These are phyloP conservation scores for Dicentrarchus labrax DNA, from an alignment of 2,113 vertebrate genomes.

Conservation along the genomic window DNA sequence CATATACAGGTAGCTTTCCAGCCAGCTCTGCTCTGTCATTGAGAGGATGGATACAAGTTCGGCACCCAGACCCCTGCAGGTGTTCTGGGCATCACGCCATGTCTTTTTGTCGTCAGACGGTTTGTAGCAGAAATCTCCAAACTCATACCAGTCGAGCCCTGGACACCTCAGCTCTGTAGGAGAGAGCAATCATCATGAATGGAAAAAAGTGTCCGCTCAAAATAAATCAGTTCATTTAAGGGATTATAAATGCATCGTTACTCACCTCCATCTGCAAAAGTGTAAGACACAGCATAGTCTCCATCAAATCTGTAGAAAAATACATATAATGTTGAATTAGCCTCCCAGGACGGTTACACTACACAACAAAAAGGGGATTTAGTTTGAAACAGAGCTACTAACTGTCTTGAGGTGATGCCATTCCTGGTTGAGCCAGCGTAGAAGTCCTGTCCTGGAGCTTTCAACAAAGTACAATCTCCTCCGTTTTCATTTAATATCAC, in stretches of 20 bases:
- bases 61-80: slow-evolving; percentile 77
- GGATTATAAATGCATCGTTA: background rate
- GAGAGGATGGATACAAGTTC: slow-evolving; percentile 84
- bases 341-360: background rate
- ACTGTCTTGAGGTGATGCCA: slow-evolving; percentile 83
- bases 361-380: background rate
- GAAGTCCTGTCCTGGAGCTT: slow-evolving; percentile 75
- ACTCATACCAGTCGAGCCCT: slow-evolving; percentile 84
- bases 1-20: slow-evolving; percentile 84
- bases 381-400: slow-evolving; percentile 5
- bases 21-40: slow-evolving; percentile 84
- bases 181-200: background rate
- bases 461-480: slow-evolving; percentile 85
- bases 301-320: slow-evolving; percentile 73
- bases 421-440: slow-evolving; percentile 82
- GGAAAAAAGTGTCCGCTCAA: background rate
- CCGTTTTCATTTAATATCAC: slow-evolving; percentile 80
- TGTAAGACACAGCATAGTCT: slow-evolving; percentile 76
- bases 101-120: slow-evolving; percentile 78
- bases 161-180: slow-evolving; percentile 83
- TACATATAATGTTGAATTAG: background rate
- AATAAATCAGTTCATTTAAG: background rate
- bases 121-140: slow-evolving; percentile 87
- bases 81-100: slow-evolving; percentile 68
- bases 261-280: slow-evolving; percentile 84